Evolutionary conservation across 2,888 invertebrate species (phyloP).

Genomic region (Dermolepida albohirtum): DNA sequence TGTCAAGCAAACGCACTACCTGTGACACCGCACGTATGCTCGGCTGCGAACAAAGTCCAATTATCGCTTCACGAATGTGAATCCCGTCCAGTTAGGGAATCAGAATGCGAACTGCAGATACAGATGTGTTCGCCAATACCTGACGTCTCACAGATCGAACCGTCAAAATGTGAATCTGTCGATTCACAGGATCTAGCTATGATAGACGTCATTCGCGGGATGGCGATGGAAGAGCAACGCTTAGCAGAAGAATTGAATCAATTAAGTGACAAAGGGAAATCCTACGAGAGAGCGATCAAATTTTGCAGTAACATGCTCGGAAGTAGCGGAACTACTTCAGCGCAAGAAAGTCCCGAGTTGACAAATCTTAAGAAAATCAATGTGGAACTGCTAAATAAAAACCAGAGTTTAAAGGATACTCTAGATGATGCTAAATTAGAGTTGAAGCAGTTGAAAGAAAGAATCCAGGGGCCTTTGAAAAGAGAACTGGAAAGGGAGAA

Average conservation of each 20-base stretch:
- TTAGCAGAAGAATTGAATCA: conserved; percentile 18
- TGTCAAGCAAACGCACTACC: background rate
- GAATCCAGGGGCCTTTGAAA: conserved; percentile 15
- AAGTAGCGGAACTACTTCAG: background rate
- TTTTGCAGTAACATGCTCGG: conserved; percentile 14
- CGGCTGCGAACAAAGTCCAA: background rate
- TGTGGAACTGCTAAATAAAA: conserved; percentile 3
- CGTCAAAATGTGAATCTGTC: conserved; percentile 16
- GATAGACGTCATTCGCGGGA: conserved; percentile 20
- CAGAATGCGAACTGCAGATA: background rate
- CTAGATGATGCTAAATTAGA: conserved; percentile 26
- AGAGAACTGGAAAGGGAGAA: conserved; percentile 23
- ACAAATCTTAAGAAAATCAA: conserved; percentile 3
- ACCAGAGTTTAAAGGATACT: conserved; percentile 11
- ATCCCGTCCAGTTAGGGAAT: conserved; percentile 21
- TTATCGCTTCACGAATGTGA: conserved; percentile 7
- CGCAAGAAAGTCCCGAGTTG: conserved; percentile 8
- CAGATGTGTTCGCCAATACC: background rate
- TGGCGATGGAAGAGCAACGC: conserved; percentile 19
- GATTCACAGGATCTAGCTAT: conserved; percentile 21
- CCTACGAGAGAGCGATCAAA: conserved; percentile 18
- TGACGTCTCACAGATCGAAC: too few species aligned
- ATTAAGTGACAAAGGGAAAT: conserved; percentile 6
- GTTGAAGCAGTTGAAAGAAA: conserved; percentile 21
- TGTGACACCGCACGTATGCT: background rate